Evolutionary conservation across 2,113 vertebrate genomes (phyloP), one percentile per base, ranked within the genome.

Genomic region (Colinus virginianus): DNA sequence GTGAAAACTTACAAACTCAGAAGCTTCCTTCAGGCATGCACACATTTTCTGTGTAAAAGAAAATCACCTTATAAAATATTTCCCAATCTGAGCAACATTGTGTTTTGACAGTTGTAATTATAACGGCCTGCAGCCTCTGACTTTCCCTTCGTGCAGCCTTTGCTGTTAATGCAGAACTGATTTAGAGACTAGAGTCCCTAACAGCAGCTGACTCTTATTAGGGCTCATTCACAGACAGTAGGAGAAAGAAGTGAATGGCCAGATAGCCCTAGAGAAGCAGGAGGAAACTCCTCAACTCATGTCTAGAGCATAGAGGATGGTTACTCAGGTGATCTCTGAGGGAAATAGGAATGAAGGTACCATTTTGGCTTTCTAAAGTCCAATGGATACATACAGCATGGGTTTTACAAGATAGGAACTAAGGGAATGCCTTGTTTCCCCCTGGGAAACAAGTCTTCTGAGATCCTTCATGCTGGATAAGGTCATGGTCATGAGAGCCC

Each of bases 161-260:
- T 97, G 96, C 97, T 96, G 96, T 88, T 92, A 94, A 96, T 94
- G 96, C 96, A 98, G 97, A 98, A 97, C 97, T 93, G 96, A 97
- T 97, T 96, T 59, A 96, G 93, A 86, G 82, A 67, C 83, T 90
- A 85, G 78, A 40, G 85, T 88, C 88, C 96, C 81, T 32, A 28
- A 61, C 66, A 78, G 66, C 97, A 98, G 96, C 97, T 98, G 97
- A 96, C 55, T 97, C 78, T 95, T 94, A 96, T 97, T 96, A 97
- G 94, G 56, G 84, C 84, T 89, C 43, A 78, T 96, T 97, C 97
- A 95, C 61, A 74, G 51, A 92, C 88, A 63, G 90, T 56, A 90
- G 90, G 78, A 97, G 77, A 87, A 92, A 23, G 88, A 95, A 69
- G 84, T 84, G 83, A 87, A 90, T 85, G 55, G 23, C 8, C 58